These are phyloP conservation scores for Drosophila sucinea DNA, from an alignment of 1,140 invertebrate genomes.

Conservation along the genomic window DNA sequence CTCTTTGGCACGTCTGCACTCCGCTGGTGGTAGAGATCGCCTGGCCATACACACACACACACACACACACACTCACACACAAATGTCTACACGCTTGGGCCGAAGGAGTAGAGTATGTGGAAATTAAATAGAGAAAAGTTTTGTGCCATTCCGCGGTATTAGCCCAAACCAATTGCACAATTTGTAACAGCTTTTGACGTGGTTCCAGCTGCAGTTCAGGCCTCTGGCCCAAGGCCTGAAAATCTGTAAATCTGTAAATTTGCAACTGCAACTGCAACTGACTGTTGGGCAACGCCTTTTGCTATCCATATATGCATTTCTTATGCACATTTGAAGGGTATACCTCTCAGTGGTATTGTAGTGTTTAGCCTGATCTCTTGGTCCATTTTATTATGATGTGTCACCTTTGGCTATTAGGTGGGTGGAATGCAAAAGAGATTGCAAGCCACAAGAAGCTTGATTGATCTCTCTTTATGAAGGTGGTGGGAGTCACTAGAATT, in stretches of 20 bases:
- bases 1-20: conserved; percentile 58
- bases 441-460: neutral
- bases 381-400: conserved; percentile 47
- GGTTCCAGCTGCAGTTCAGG: conserved; percentile 34
- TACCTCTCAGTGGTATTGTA: conserved; percentile 10
- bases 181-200: conserved; percentile 79
- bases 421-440: conserved; percentile 7
- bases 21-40: conserved; percentile 39
- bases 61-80: conserved; percentile 30
- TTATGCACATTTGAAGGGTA: conserved; percentile 7
- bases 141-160: conserved; percentile 48
- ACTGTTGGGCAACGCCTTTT: conserved; percentile 47
- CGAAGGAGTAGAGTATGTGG: conserved; percentile 23
- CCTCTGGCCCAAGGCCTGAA: conserved; percentile 32
- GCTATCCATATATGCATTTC: neutral
- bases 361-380: conserved; percentile 9
- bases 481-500: neutral
- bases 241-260: conserved; percentile 32
- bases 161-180: conserved; percentile 80
- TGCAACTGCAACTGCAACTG: conserved; percentile 21
- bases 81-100: conserved; percentile 16
- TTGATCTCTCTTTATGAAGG: neutral
- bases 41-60: conserved; percentile 38
- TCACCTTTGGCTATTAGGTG: conserved; percentile 52
- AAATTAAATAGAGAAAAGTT: conserved; percentile 28